These are phyloP conservation scores for Lasioglossum morio DNA, from an alignment of 2,888 invertebrate species.

Conservation along the genomic window DNA sequence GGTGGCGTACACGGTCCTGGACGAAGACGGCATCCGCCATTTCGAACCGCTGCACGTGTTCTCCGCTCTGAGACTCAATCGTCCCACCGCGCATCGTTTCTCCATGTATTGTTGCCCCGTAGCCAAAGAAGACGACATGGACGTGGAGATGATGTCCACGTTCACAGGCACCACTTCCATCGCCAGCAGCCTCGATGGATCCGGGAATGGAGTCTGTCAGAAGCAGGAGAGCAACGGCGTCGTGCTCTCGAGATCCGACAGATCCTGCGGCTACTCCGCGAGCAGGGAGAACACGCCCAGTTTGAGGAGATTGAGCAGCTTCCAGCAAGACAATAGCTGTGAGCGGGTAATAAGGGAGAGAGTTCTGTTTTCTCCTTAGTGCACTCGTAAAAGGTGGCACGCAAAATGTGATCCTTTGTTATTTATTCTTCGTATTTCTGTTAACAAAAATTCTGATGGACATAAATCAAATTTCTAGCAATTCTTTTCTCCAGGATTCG, in stretches of 20 bases:
- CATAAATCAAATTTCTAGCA: no score
- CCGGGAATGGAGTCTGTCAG: slow-evolving; percentile 81
- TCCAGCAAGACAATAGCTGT: slow-evolving; percentile 71
- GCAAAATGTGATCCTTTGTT: neutral
- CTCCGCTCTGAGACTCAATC: slow-evolving; percentile 89
- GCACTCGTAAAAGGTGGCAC: neutral
- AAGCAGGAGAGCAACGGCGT: slow-evolving; percentile 74
- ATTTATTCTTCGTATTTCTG: no score
- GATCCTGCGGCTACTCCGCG: slow-evolving; percentile 72
- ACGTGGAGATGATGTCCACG: slow-evolving; percentile 77
- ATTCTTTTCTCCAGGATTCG: neutral
- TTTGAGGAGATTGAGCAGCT: slow-evolving; percentile 85
- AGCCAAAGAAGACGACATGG: slow-evolving; percentile 85
- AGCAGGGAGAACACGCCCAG: slow-evolving; percentile 87
- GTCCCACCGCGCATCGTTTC: slow-evolving; percentile 88
- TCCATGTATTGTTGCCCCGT: slow-evolving; percentile 89
- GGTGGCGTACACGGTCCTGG: slow-evolving; percentile 91
- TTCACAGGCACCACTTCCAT: slow-evolving; percentile 76
- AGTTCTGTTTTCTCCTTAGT: neutral
- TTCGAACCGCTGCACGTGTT: slow-evolving; percentile 92
- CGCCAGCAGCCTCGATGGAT: slow-evolving; percentile 83
- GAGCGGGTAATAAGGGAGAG: slow-evolving; percentile 61
- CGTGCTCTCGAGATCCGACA: slow-evolving; percentile 75
- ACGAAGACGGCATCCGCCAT: slow-evolving; percentile 91
- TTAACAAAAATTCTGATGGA: no score